phyloP scores from a whole-genome alignment of 2,113 vertebrate genomes.

The Rhinolophus ferrumequinum region DNA sequence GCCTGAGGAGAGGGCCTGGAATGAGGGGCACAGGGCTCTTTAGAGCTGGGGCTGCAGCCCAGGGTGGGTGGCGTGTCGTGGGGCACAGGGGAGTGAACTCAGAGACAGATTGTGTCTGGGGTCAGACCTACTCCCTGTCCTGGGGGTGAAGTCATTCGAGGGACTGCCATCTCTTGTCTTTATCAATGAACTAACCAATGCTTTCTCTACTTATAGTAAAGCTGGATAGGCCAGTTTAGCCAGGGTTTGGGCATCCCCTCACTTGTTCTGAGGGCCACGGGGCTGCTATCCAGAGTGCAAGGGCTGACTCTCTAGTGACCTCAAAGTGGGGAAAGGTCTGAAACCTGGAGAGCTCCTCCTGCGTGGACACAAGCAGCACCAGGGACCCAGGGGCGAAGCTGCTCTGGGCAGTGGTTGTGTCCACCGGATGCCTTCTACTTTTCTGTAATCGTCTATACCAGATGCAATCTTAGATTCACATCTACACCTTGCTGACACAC shows the following conservation, averaged over 20 bases:
- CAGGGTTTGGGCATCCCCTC: rapidly evolving
- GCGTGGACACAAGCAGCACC: background rate
- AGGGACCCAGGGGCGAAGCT: background rate
- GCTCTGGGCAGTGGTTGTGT: background rate
- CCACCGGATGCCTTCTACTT: background rate
- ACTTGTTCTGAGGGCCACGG: background rate
- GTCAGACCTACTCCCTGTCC: background rate
- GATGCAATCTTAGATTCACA: background rate
- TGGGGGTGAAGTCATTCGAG: background rate
- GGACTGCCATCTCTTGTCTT: background rate
- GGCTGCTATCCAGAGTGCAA: background rate
- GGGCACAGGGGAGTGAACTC: background rate
- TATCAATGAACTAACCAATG: background rate
- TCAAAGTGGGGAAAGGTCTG: background rate
- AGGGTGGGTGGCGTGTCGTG: background rate
- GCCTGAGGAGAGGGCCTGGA: background rate
- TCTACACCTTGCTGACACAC: background rate
- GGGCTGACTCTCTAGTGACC: background rate
- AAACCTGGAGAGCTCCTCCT: background rate
- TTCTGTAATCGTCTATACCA: background rate
- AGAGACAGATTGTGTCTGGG: background rate
- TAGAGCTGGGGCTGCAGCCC: background rate
- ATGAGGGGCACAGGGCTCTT: background rate
- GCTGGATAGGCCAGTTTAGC: background rate
- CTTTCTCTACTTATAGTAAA: background rate